Evolutionary conservation across 2,888 invertebrate species (phyloP), one percentile per base, ranked within the genome.

Genomic region (Cosmorhoe ocellata): DNA sequence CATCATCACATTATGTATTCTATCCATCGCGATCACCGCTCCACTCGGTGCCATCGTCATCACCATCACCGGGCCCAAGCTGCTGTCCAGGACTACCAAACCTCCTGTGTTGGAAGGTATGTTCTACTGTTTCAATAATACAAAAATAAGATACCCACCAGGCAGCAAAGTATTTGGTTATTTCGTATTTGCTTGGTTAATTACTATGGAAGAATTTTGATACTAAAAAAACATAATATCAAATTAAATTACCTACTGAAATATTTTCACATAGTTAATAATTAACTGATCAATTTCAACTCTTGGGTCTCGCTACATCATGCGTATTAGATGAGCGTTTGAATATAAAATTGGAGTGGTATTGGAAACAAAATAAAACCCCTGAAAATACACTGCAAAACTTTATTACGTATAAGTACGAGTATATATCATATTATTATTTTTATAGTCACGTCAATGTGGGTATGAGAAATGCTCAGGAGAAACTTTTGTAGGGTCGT

Each of bases 1-100:
- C 39, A 92, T 97, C 13, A 89, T 97, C 69, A 96, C 94, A 47
- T 84, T 96, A 47, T 94, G 95, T 72, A 93, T 97, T 14, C 84
- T 97, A 56, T 96, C 96, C 12, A 96, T 96, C 57, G 92, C 97
- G 18, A 81, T 98, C 51, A 96, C 97, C 0, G 97, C 96, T 0
- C 96, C 97, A 0, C 88, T 95, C 0, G 96, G 96, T 0, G 96
- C 96, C 10, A 94, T 97, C 55, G 81, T 96, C 47, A 96, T 97
- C 59, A 94, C 95, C 0, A 74, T 96, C n/a, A 90, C 93, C 0
- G 97, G 97, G 0, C 94, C 95, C 0, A 92, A 93, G 51, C 90
- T 97, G 7, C 90, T 97, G 18, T 95, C 94, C 12, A 96, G 95
- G 81, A 95, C 95, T 0, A 93, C 93, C 46, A 92, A 93, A 58